These are phyloP conservation scores for Aphelenchoides besseyi DNA, from an alignment of 1,140 invertebrate genomes.

Conservation along the genomic window DNA sequence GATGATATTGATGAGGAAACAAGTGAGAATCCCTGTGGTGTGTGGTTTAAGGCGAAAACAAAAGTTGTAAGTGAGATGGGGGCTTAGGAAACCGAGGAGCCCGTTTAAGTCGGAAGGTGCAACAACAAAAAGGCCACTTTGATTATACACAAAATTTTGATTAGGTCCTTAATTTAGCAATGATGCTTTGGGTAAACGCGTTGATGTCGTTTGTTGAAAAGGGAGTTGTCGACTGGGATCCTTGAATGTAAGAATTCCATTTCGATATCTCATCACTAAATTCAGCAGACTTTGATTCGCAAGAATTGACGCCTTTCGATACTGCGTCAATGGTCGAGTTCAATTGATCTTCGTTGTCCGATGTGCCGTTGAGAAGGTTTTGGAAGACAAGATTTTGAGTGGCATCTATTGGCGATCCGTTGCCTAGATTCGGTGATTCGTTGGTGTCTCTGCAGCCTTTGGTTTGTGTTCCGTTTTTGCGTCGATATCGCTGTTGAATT, in stretches of 20 bases:
- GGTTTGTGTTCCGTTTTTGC: slow-evolving; percentile 44
- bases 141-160: background rate
- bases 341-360: background rate
- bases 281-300: background rate
- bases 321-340: background rate
- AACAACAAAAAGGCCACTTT: background rate
- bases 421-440: background rate
- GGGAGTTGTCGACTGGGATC: background rate
- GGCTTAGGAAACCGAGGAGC: no score
- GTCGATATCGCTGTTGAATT: slow-evolving; percentile 57
- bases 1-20: background rate
- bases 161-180: background rate
- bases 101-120: no score
- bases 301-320: background rate
- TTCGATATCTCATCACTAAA: background rate
- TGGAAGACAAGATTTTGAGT: background rate
- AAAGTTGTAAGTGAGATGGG: no score
- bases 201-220: slow-evolving; percentile 1
- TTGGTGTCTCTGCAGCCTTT: slow-evolving; percentile 19
- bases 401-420: background rate
- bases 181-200: background rate
- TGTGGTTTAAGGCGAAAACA: slow-evolving; percentile 1
- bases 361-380: background rate
- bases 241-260: background rate
- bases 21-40: background rate